Evolutionary conservation across 2,888 invertebrate species (phyloP), one percentile per base, ranked within the genome.

Genomic region (Platycheirus albimanus): DNA sequence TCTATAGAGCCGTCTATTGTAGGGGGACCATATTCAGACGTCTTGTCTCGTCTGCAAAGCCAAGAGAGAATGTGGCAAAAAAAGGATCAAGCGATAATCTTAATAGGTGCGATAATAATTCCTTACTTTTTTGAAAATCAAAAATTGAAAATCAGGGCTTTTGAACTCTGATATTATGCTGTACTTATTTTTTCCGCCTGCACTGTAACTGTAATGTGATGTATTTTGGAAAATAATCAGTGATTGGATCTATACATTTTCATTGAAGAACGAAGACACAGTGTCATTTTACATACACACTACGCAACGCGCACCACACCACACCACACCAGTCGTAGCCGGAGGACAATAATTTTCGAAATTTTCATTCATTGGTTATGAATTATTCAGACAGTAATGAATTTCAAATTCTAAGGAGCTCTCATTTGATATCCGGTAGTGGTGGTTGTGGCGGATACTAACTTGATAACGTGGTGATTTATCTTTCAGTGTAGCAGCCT

Each of bases 311-410:
- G n/a, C n/a, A n/a, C n/a, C n/a, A n/a, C n/a, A n/a, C n/a, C n/a
- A n/a, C n/a, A n/a, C n/a, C n/a, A 38, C 11, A 49, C 36, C 28
- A 38, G 28, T 70, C 49, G 56, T 71, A 71, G 66, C 61, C 67
- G 38, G 52, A 67, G 56, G 58, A 72, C 69, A 72, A 58, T 83
- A 78, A 83, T 78, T 83, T 83, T 56, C 13, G 45, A 64, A 64
- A 67, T 69, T 58, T 72, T 61, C 77, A 83, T 74, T 78, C 56
- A 58, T 78, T 56, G 77, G 58, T 52, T 38, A 84, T 84, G 84
- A 84, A 84, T 84, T 67, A 78, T 79, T 84, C 79, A 84, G 45
- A 61, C 47, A 51, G 58, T 74, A 74, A 84, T 84, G 79, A 84
- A 84, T 84, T 79, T 67, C 45, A 75, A 71, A 75, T 84, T 70